Evolutionary conservation across 1,140 invertebrate genomes (phyloP).

Genomic region (Drosophila pectinifera): DNA sequence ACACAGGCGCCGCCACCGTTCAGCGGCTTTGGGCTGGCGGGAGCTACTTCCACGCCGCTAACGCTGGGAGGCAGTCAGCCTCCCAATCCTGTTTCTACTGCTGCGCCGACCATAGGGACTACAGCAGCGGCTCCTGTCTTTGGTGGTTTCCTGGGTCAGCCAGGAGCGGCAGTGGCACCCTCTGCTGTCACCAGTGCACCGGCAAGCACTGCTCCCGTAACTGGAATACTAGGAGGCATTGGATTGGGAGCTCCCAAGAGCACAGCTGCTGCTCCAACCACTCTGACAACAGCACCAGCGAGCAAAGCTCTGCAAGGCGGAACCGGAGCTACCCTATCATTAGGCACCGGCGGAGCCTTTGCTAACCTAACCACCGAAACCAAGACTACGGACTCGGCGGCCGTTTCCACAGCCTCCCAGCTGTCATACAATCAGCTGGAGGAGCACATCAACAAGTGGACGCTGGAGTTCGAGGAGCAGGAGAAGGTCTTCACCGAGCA

Average conservation of each 20-base stretch:
- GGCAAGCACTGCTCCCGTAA: background rate
- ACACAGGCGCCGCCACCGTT: constrained; percentile 56
- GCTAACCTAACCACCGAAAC: constrained; percentile 67
- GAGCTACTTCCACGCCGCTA: constrained; percentile 21
- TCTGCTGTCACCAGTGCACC: constrained; percentile 24
- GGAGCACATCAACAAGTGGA: constrained; percentile 98
- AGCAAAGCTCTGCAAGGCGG: constrained; percentile 45
- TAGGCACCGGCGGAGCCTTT: constrained; percentile 51
- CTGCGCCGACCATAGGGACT: constrained; percentile 23
- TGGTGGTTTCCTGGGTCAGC: constrained; percentile 49
- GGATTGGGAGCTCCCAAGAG: constrained; percentile 32
- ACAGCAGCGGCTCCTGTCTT: constrained; percentile 40
- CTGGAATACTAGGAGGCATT: constrained; percentile 25
- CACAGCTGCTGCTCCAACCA: constrained; percentile 16
- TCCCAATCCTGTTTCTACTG: constrained; percentile 22
- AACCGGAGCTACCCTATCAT: constrained; percentile 22
- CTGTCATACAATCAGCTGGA: constrained; percentile 95
- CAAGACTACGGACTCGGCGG: constrained; percentile 70
- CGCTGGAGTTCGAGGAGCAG: constrained; percentile 95
- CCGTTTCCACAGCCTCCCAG: constrained; percentile 57
- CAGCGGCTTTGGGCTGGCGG: constrained; percentile 48
- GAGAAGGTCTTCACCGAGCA: constrained; percentile 97
- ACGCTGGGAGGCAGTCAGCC: constrained; percentile 7
- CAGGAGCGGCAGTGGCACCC: constrained; percentile 29
- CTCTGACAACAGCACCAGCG: constrained; percentile 26